Evolutionary conservation across 2,888 invertebrate genomes (phyloP).

Genomic region (Esperia sulphurella): DNA sequence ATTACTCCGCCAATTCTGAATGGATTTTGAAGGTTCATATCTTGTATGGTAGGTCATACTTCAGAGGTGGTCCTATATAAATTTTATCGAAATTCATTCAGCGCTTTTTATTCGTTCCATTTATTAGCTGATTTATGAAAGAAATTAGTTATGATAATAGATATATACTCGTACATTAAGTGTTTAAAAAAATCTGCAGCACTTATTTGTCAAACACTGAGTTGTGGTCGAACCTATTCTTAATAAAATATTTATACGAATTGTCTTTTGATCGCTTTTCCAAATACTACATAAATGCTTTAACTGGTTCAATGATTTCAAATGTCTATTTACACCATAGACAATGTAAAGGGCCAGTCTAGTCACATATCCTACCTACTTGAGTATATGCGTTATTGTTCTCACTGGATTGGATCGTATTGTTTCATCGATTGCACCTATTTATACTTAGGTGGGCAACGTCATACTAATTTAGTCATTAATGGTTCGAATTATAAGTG

Average conservation of each 20-base stretch:
- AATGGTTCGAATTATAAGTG: conserved; percentile 6
- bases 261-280: background rate
- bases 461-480: conserved; percentile 22
- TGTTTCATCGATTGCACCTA: conserved; percentile 71
- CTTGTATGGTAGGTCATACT: too few relatives aligned
- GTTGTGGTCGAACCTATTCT: too few relatives aligned
- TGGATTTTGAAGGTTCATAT: too few relatives aligned
- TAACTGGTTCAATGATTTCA: background rate
- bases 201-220: too few relatives aligned
- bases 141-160: too few relatives aligned
- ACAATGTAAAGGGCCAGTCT: conserved; percentile 19
- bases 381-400: conserved; percentile 50
- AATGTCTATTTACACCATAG: conserved; percentile 11
- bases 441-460: conserved; percentile 56
- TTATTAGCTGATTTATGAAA: too few relatives aligned
- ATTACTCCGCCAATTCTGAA: too few relatives aligned
- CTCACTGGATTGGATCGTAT: conserved; percentile 59
- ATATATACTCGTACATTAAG: too few relatives aligned
- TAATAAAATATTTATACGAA: background rate
- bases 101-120: too few relatives aligned
- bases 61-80: too few relatives aligned
- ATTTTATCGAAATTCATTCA: too few relatives aligned
- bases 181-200: too few relatives aligned
- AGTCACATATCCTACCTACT: conserved; percentile 27
- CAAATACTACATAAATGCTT: background rate